A percentile compares a stretch with the other conserved stretches of the same genome.
Evolutionary conservation across 92 coral and sea anemone species (phyloP).

Genomic region (Epizoanthus illoricatus): DNA sequence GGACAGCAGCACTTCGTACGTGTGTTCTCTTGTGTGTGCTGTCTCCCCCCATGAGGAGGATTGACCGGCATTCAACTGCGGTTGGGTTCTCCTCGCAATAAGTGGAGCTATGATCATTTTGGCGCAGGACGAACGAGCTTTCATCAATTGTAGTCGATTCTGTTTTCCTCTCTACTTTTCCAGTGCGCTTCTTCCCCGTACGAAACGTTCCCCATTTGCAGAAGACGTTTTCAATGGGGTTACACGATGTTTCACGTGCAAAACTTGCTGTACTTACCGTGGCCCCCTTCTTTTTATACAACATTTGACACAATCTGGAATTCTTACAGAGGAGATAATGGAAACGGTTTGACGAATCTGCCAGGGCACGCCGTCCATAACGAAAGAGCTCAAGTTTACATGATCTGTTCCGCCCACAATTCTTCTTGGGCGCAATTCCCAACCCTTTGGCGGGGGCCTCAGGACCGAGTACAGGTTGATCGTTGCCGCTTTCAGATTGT

Average conservation of each 20-base stretch:
- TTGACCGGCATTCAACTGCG: no score
- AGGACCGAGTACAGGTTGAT: background rate
- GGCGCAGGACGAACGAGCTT: background rate
- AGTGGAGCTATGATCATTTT: background rate
- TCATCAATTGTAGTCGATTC: slow-evolving; percentile 19
- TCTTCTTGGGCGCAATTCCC: background rate
- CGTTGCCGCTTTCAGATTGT: background rate
- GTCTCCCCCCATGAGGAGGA: background rate
- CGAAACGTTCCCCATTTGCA: slow-evolving; percentile 17
- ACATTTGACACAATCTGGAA: slow-evolving; percentile 13
- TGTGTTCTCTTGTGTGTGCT: slow-evolving; percentile 7
- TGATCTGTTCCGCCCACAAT: background rate
- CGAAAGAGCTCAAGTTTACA: background rate
- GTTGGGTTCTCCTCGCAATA: background rate
- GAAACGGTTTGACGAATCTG: background rate
- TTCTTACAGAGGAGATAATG: background rate
- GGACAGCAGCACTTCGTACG: background rate
- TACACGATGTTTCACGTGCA: background rate
- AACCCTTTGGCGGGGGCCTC: background rate
- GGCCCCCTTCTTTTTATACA: slow-evolving; percentile 7
- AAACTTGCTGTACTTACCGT: background rate
- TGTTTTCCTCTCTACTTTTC: slow-evolving; percentile 1
- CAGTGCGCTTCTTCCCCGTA: background rate
- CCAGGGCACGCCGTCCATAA: slow-evolving; percentile 28
- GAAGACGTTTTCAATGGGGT: background rate